These are phyloP conservation scores for Aethina tumida DNA, from an alignment of 1,140 invertebrate species.

Conservation along the genomic window DNA sequence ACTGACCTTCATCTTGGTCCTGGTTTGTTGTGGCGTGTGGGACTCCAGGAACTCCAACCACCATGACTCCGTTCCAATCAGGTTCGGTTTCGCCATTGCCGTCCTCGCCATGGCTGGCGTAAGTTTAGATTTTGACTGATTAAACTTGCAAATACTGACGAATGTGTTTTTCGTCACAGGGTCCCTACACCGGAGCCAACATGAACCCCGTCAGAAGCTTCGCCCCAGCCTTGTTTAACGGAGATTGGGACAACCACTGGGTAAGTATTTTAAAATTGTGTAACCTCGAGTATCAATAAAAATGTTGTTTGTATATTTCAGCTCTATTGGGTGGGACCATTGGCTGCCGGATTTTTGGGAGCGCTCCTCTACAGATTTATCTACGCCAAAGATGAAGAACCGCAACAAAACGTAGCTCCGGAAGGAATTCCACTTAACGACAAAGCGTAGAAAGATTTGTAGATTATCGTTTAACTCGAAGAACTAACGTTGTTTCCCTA, in stretches of 20 bases:
- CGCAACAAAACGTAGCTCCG: constrained; percentile 13
- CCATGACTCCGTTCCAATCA: constrained; percentile 47
- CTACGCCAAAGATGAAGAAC: constrained; percentile 20
- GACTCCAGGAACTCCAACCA: constrained; percentile 47
- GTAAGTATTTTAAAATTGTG: constrained; percentile 36
- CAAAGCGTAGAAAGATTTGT: constrained; percentile 13
- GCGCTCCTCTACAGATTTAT: constrained; percentile 49
- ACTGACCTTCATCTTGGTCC: constrained; percentile 45
- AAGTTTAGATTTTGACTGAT: too few species aligned
- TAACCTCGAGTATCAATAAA: constrained; percentile 4
- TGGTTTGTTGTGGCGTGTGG: constrained; percentile 54
- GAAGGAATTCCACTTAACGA: constrained; percentile 24
- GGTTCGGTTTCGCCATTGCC: constrained; percentile 52
- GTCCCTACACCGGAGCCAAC: constrained; percentile 65
- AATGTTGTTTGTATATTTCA: constrained; percentile 23
- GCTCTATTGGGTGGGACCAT: constrained; percentile 66
- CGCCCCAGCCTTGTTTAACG: constrained; percentile 62
- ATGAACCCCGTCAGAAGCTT: constrained; percentile 76
- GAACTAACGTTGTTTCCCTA: too few species aligned
- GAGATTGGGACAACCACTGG: constrained; percentile 61
- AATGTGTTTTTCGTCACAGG: constrained; percentile 35
- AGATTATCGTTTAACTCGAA: too few species aligned
- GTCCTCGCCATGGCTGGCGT: constrained; percentile 49
- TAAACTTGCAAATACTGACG: not conserved
- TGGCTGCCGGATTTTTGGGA: constrained; percentile 47